Evolutionary conservation across 2,113 vertebrate genomes (phyloP).

Genomic region (Podarcis cretensis): DNA sequence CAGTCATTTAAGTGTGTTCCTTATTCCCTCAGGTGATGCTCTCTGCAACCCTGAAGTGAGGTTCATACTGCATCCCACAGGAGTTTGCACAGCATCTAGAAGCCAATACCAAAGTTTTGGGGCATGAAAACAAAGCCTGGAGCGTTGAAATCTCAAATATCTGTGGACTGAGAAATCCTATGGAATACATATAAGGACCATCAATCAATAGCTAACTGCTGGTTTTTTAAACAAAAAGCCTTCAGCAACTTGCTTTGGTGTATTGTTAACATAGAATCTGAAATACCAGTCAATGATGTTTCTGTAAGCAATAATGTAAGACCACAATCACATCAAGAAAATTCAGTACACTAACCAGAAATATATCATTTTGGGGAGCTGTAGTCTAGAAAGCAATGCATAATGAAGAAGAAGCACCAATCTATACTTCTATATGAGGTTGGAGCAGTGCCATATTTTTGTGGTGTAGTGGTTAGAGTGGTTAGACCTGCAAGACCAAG

Average conservation of each 20-base stretch:
- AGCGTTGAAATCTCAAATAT: background rate
- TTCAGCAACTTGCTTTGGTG: background rate
- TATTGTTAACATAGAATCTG: background rate
- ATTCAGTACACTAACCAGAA: background rate
- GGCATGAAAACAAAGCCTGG: background rate
- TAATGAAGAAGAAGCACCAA: background rate
- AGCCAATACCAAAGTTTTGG: background rate
- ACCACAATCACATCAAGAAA: background rate
- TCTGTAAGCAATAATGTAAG: background rate
- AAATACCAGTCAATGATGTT: background rate
- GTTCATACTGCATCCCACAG: background rate
- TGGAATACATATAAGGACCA: background rate
- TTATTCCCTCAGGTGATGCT: accelerated
- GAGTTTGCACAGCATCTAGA: background rate
- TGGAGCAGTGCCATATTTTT: too few species aligned
- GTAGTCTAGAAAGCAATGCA: background rate
- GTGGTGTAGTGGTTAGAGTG: too few species aligned
- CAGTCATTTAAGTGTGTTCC: background rate
- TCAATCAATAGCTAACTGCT: background rate
- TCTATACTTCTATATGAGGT: background rate
- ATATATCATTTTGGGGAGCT: too few species aligned
- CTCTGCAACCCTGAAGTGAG: accelerated
- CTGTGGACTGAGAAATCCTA: background rate
- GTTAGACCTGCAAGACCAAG: too few species aligned
- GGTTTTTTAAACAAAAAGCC: too few species aligned